Percentiles rank a stretch among this genome's conserved stretches.
phyloP scores from a whole-genome alignment of 2,797 vertebrate genomes.

The Dallia pectoralis region DNA sequence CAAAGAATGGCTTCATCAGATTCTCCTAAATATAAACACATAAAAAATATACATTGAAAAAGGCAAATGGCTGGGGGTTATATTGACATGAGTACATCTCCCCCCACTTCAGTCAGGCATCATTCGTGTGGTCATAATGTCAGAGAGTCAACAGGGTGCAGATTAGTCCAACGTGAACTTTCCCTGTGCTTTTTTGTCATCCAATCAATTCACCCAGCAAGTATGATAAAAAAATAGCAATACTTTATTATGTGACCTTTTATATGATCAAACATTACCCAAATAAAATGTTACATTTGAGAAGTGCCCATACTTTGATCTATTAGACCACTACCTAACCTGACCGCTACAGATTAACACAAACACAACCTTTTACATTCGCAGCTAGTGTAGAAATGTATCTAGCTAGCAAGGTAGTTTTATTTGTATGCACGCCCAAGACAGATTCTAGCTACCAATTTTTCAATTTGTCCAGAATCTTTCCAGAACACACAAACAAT shows the following conservation, averaged over 20 bases:
- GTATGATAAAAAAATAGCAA: no score
- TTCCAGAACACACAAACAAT: no score
- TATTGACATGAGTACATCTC: slow-evolving; percentile 3
- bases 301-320: no score
- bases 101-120: slow-evolving; percentile 4
- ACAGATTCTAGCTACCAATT: no score
- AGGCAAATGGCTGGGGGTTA: background rate
- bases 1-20: background rate
- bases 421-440: no score
- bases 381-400: no score
- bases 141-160: slow-evolving; percentile 5
- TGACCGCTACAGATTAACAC: no score
- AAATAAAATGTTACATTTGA: background rate
- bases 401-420: no score
- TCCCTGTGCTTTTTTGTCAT: slow-evolving; percentile 10
- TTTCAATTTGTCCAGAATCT: no score
- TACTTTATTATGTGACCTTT: background rate
- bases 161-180: slow-evolving; percentile 7
- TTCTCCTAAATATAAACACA: slow-evolving; percentile 2
- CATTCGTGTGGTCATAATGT: slow-evolving; percentile 13
- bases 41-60: background rate
- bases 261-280: background rate
- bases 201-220: background rate
- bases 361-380: no score
- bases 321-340: no score